Conservation (phyloP, 1,140 invertebrate genomes). For the Druon quercuslanigerum region DNA sequence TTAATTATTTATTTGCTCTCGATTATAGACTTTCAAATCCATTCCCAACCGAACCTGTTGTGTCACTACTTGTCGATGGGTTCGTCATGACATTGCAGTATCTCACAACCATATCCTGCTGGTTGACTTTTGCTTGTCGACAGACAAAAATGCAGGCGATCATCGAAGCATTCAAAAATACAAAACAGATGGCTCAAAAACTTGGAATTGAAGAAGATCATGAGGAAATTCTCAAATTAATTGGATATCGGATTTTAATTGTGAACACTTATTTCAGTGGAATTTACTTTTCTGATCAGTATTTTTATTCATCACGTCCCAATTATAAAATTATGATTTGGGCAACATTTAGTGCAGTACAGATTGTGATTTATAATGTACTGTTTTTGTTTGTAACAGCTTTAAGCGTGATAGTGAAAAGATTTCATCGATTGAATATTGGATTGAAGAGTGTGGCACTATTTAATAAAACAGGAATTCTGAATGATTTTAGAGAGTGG, state of each 20-base stretch:
- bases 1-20: background rate
- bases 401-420: background rate
- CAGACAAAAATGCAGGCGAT: background rate
- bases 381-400: background rate
- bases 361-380: background rate
- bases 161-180: background rate
- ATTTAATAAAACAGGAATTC: background rate
- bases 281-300: background rate
- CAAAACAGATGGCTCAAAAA: background rate
- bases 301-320: background rate
- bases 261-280: constrained; percentile 13
- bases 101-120: background rate
- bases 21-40: background rate
- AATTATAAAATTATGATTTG: background rate
- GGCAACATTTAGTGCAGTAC: background rate
- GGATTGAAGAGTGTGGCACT: background rate
- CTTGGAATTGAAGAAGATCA: background rate
- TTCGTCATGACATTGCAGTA: background rate
- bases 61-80: constrained; percentile 16
- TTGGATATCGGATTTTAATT: background rate
- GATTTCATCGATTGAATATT: background rate
- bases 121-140: constrained; percentile 1
- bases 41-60: constrained; percentile 15
- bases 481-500: background rate
- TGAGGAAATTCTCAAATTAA: background rate